Conservation (phyloP, 2,113 vertebrate species). For the Stercorarius parasiticus region DNA sequence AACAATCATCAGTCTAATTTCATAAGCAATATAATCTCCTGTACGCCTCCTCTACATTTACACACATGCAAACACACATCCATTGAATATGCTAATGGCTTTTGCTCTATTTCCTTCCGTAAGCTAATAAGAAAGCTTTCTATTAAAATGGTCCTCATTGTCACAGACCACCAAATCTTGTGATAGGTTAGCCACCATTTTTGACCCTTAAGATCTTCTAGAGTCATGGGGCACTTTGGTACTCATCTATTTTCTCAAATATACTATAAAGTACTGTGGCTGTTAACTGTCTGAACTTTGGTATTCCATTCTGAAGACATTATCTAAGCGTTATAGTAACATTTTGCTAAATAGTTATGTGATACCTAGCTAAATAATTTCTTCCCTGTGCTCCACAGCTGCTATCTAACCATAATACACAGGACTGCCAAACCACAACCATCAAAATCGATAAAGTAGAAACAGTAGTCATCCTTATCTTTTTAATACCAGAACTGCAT, state of each 20-base stretch:
- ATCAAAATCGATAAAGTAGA: neutral
- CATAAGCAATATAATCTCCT: neutral
- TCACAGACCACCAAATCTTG: rapidly evolving
- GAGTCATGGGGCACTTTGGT: neutral
- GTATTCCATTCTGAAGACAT: neutral
- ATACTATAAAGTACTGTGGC: rapidly evolving
- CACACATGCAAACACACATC: rapidly evolving
- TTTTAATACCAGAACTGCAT: neutral
- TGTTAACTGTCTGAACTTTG: neutral
- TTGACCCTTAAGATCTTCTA: neutral
- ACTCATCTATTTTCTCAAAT: neutral
- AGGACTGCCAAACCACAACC: neutral
- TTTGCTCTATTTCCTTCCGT: neutral
- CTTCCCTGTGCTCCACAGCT: neutral
- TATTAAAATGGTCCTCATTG: neutral
- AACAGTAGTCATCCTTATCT: neutral
- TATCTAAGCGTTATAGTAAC: neutral
- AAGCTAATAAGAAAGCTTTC: neutral
- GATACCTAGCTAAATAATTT: neutral
- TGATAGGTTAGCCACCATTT: neutral
- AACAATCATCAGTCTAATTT: neutral
- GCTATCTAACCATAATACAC: neutral
- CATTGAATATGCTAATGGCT: neutral
- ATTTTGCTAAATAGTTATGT: neutral
- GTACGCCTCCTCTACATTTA: neutral